Base-by-base conservation (phyloP, 2,797 vertebrate species). In the Epinephelus coioides region DNA sequence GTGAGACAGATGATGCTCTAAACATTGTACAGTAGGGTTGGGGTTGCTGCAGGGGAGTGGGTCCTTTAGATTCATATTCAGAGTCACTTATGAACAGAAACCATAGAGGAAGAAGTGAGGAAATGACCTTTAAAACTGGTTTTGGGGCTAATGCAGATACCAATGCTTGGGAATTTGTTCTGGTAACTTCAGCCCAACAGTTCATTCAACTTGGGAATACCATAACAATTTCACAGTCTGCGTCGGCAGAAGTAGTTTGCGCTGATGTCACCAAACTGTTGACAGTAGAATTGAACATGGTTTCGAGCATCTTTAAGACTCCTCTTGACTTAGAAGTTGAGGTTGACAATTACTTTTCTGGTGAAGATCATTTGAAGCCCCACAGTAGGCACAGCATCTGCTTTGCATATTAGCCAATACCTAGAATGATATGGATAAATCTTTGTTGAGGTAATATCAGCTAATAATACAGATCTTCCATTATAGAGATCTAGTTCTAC, bases 1-100 rank as follows among this genome's bases (percentile, higher is more conserved):
- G 30, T 73, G 46, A 71, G 47, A 68, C 15, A 38, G 40, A 76
- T 55, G 27, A 54, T 56, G 60, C 69, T 76, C 70, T 56, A 71
- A 76, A 76, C 59, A 53, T 21, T 0, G 3, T 49, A 56, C 60
- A 56, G 73, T 50, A 10, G n/a, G 25, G 43, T 62, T 47, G 54
- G 23, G 71, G 40, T 60, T 55, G 75, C 51, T 38, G 51, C 18
- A 30, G 38, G 7, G 34, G 49, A 7, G 44, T 34, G 23, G 6
- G n/a, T 23, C 34, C 1, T 61, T 50, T 73, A 11, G 43, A 40
- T 69, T 19, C 27, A 34, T 44, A 25, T 60, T 49, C 38, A 66
- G 2, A 73, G 23, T 74, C 7, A 19, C 10, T 11, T 62, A 12
- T 50, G 12, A 68, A 13, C 25, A 65, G 47, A 65, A 50, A 62